Conservation (phyloP, 2,797 vertebrate genomes). For the Psittacula echo region DNA sequence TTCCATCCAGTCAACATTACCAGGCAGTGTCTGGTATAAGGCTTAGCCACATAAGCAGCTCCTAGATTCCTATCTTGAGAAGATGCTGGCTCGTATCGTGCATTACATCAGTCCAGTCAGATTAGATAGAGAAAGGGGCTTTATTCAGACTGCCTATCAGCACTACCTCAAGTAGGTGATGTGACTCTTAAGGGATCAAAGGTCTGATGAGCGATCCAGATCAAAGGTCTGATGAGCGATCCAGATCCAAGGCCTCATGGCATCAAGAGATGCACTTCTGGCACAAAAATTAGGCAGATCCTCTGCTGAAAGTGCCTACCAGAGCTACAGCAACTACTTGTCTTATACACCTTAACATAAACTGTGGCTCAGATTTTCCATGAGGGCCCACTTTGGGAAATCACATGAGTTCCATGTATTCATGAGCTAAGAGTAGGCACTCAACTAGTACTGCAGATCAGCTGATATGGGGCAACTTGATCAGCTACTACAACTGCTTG, state of each 20-base stretch:
- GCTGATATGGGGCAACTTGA: background rate
- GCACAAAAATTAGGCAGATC: background rate
- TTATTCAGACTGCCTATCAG: conserved; percentile 55
- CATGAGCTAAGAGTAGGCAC: background rate
- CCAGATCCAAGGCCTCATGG: background rate
- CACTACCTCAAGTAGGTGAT: conserved; percentile 12
- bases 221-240: conserved; percentile 44
- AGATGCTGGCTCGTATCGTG: conserved; percentile 33
- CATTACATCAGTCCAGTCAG: conserved; percentile 43
- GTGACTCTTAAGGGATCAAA: conserved; percentile 52
- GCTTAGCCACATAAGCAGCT: conserved; percentile 60
- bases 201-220: background rate
- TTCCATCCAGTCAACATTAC: background rate
- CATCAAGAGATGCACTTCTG: background rate
- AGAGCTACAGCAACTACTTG: background rate
- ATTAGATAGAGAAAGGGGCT: conserved; percentile 63
- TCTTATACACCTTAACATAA: background rate
- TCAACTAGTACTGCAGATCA: background rate
- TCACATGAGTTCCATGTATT: background rate
- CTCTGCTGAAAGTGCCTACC: background rate
- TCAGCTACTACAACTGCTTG: background rate
- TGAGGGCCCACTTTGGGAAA: background rate
- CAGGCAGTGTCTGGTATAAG: conserved; percentile 15
- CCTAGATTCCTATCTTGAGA: conserved; percentile 43
- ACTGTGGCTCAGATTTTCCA: background rate